Evolutionary conservation across 2,797 vertebrate genomes (phyloP), one percentile per base, ranked within the genome.

Genomic region (Ciconia nigra): DNA sequence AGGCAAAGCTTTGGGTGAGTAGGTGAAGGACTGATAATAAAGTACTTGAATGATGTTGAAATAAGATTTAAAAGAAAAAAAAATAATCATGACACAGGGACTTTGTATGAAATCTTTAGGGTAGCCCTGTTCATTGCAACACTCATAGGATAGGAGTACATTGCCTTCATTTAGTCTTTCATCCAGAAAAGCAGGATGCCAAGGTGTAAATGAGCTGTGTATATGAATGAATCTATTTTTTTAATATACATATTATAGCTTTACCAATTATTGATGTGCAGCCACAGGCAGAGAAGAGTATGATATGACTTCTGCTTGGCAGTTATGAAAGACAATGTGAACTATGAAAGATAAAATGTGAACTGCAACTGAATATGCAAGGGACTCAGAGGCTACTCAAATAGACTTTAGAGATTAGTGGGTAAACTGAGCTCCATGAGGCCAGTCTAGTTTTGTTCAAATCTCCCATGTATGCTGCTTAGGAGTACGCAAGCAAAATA

Each of bases 1-100:
- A 91, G 90, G 87, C 79, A 92, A 95, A 95, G 83, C 82, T 92
- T 72, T 81, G 57, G 55, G 79, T 57, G 41, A 81, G 14, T n/a
- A 69, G 49, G 29, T 51, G 49, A 83, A 39, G 21, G 49, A 78
- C 28, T 0, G 11, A 57, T 79, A 70, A 44, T 61, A 29, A 91
- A 37, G 15, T 51, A 65, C 14, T 73, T 89, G n/a, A 90, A 74
- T 49, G 18, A 51, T 66, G 18, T 20, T 79, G 41, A 77, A 80
- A 71, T 77, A 49, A 11, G 33, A 9, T 46, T 67, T 80, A 44
- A 52, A 90, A 73, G 19, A 4, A 25, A 18, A 59, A 41, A 57
- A 52, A 22, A 13, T n/a, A 6, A 0, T 39, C 8, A 22, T 29
- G 31, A 10, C 28, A 65, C 4, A 18, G 11, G 31, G 76, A 19